Base-by-base conservation (phyloP, 2,888 invertebrate genomes). In the Phyto melanocephala region DNA sequence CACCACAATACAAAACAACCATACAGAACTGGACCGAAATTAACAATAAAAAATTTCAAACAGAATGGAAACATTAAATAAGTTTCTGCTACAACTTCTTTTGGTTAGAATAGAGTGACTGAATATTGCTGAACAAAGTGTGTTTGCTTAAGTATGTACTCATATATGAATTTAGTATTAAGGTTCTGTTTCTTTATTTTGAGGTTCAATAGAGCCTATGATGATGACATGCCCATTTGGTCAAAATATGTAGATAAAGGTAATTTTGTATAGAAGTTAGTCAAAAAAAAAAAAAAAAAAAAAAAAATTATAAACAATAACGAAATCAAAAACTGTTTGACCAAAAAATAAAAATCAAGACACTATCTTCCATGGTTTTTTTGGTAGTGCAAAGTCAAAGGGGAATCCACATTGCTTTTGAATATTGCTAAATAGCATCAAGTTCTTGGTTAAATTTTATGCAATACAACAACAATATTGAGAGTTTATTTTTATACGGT, bases 181-280 rank as follows among this genome's bases (percentile, higher is more conserved):
- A 24, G 15, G 2, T 47, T 47, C 10, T 56, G 13, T 42, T 4
- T 22, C 17, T 56, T 35, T 56, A 35, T 78, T 84, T 80, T 72
- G 84, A 54, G 71, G 84, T 80, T 82, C 86, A 81, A 82, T 83
- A 82, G 81, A 84, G 85, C 83, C 85, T 82, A 81, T 80, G 86
- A 85, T 81, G 85, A 85, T 85, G 85, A 85, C 85, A 86, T 86
- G 84, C 86, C 83, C 85, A 86, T 85, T 86, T 86, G 85, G 84
- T 83, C 85, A 81, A 85, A 82, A 82, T 82, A 82, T 82, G 82
- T 82, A 79, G 70, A 79, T 75, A 82, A 79, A 82, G 75, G 75
- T 54, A 82, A 82, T 78, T 78, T 78, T 70, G 81, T 82, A 52
- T 52, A 65, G 67, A 62, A 67, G 65, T 20, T 22, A 70, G 10